These are phyloP conservation scores for Cephus cinctus DNA, from an alignment of 1,140 invertebrate species.

Conservation along the genomic window DNA sequence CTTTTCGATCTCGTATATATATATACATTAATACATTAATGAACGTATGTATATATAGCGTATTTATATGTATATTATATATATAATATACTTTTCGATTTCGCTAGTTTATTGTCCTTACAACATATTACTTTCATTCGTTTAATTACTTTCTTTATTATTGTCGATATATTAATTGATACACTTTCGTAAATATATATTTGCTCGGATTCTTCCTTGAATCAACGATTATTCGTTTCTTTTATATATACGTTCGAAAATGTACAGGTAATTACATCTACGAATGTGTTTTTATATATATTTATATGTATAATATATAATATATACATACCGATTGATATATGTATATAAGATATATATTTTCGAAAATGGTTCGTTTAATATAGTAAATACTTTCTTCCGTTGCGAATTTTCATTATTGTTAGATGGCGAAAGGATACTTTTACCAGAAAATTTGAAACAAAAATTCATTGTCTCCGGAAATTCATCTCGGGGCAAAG, in stretches of 20 bases:
- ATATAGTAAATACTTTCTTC: too few species aligned
- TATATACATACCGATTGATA: background rate
- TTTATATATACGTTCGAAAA: slow-evolving; percentile 19
- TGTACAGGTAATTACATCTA: slow-evolving; percentile 27
- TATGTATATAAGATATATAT: background rate
- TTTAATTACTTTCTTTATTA: slow-evolving; percentile 34
- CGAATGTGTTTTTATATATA: slow-evolving; percentile 10
- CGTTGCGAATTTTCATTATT: too few species aligned
- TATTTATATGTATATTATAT: too few species aligned
- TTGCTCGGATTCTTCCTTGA: slow-evolving; percentile 2
- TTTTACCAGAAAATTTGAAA: too few species aligned
- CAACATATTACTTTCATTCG: slow-evolving; percentile 42
- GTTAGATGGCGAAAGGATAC: too few species aligned
- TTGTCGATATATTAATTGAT: slow-evolving; percentile 51
- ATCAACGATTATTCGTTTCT: slow-evolving; percentile 3
- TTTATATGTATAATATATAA: slow-evolving; percentile 13
- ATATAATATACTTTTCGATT: slow-evolving; percentile 14
- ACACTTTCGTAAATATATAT: slow-evolving; percentile 21
- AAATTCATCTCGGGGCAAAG: too few species aligned
- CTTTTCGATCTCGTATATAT: too few species aligned
- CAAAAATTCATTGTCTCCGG: too few species aligned
- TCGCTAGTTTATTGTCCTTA: slow-evolving; percentile 41
- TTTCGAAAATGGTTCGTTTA: too few species aligned
- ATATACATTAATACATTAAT: too few species aligned
- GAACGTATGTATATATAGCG: too few species aligned